A percentile compares a stretch with the other conserved stretches of the same genome.
Evolutionary conservation across 2,888 invertebrate species (phyloP).

Genomic region (Agrochola circellaris): DNA sequence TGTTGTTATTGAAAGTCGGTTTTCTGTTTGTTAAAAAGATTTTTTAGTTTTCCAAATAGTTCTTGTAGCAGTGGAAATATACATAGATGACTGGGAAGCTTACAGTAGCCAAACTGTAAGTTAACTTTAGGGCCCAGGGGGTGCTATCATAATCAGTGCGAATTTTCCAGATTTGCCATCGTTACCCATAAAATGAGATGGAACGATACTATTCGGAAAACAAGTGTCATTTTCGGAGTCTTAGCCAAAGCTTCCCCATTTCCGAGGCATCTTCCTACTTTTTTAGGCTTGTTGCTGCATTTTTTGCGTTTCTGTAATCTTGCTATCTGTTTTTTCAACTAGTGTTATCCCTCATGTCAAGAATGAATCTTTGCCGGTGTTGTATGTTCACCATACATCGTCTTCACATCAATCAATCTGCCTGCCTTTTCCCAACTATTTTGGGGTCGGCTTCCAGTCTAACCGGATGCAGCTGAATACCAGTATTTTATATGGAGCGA

Average conservation of each 20-base stretch:
- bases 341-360: neutral
- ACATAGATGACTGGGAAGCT: neutral
- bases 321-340: neutral
- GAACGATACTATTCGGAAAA: neutral
- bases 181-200: neutral
- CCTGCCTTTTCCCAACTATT: too few relatives aligned
- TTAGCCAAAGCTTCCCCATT: neutral
- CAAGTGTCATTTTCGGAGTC: neutral
- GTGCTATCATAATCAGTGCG: too few relatives aligned
- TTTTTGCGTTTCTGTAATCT: neutral
- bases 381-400: neutral
- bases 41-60: neutral
- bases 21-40: too few relatives aligned
- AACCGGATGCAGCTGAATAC: too few relatives aligned
- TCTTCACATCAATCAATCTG: too few relatives aligned
- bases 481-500: too few relatives aligned
- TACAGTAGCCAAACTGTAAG: neutral
- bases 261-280: neutral
- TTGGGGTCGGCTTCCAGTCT: too few relatives aligned
- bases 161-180: too few relatives aligned
- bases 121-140: neutral
- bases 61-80: neutral
- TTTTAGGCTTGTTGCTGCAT: neutral
- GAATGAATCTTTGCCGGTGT: neutral
- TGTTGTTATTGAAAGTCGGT: too few relatives aligned